Conservation (phyloP, 2,113 vertebrate genomes). For the Perca flavescens region DNA sequence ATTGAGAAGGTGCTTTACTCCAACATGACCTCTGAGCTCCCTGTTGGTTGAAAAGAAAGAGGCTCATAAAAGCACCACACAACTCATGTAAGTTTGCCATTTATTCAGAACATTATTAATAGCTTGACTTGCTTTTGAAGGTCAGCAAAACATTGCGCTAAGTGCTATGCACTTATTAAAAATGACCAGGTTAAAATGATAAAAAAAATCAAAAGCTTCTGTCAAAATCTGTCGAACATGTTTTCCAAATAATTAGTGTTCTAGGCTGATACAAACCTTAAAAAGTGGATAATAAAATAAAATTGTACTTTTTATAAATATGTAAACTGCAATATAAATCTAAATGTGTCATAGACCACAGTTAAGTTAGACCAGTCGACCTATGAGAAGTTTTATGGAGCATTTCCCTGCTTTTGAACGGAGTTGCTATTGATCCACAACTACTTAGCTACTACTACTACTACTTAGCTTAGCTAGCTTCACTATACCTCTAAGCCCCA, state of each 20-base stretch:
- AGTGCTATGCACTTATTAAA: not conserved
- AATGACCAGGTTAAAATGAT: not conserved
- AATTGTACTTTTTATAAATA: no score
- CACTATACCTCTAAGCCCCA: not conserved
- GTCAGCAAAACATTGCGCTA: not conserved
- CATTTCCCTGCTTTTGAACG: not conserved
- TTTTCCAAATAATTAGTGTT: not conserved
- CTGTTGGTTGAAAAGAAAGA: not conserved
- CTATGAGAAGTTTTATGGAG: not conserved
- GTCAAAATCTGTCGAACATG: not conserved
- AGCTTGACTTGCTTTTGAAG: not conserved
- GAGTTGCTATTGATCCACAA: not conserved
- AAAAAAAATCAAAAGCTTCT: slow-evolving; percentile 2
- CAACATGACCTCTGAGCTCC: slow-evolving; percentile 29
- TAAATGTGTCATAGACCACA: no score
- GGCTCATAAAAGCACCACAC: not conserved
- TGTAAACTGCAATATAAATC: no score
- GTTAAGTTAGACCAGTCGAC: not conserved
- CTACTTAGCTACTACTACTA: not conserved
- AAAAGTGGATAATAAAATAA: not conserved
- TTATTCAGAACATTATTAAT: not conserved
- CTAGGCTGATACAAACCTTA: not conserved
- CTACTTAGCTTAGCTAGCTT: not conserved
- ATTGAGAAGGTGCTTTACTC: not conserved
- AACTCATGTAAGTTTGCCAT: not conserved